phyloP scores from a whole-genome alignment of 2,888 invertebrate genomes.

The Eilema griseolum region DNA sequence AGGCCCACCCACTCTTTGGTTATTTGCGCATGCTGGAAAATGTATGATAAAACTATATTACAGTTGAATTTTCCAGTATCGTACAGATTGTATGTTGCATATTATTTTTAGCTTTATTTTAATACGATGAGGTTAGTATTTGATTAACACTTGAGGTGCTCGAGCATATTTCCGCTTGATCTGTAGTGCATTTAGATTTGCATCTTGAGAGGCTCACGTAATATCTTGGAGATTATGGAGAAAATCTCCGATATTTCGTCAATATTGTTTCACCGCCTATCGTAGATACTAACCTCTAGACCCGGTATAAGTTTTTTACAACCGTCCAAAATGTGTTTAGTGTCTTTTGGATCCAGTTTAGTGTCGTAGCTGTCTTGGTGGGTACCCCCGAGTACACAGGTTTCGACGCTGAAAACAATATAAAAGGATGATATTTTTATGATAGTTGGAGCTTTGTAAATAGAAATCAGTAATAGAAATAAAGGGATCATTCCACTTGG shows the following conservation, averaged over 20 bases:
- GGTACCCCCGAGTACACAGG: conserved; percentile 92
- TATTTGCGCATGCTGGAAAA: conserved; percentile 79
- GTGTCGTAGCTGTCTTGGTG: conserved; percentile 89
- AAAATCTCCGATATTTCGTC: too few species aligned
- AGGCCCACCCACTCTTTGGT: conserved; percentile 90
- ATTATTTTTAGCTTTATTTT: too few species aligned
- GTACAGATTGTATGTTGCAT: too few species aligned
- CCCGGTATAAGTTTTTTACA: conserved; percentile 88
- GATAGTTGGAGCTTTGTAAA: background rate
- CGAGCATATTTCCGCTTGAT: too few species aligned
- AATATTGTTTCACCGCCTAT: too few species aligned
- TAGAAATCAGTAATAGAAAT: background rate
- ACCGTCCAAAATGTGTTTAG: conserved; percentile 88
- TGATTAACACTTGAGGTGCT: too few species aligned
- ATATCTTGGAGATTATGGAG: too few species aligned
- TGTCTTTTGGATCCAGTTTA: conserved; percentile 84
- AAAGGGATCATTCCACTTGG: too few species aligned
- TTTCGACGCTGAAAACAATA: conserved; percentile 81
- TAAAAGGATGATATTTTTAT: background rate
- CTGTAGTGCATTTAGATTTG: too few species aligned
- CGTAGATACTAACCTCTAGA: conserved; percentile 78
- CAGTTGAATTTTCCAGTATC: too few species aligned
- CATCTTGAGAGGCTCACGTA: too few species aligned
- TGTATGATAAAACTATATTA: background rate
- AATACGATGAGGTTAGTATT: too few species aligned